Evolutionary conservation across 2,888 invertebrate species (phyloP).

Genomic region (Bhutanitis thaidina): DNA sequence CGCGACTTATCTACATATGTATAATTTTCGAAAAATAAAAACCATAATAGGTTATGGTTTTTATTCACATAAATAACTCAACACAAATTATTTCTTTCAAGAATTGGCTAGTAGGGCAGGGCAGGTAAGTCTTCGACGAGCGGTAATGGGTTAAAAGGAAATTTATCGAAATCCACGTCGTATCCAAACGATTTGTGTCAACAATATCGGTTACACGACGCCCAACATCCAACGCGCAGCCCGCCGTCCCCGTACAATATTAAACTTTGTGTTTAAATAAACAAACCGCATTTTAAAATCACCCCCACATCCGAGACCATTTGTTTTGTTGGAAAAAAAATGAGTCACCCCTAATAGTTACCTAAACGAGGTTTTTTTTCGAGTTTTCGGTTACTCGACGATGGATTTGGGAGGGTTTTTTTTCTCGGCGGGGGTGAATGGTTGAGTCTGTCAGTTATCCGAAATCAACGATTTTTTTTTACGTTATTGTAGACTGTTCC

Average conservation of each 20-base stretch:
- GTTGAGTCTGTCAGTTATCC: conserved; percentile 12
- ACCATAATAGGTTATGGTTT: too few relatives aligned
- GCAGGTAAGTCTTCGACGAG: conserved; percentile 8
- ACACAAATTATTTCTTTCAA: background rate
- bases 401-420: conserved; percentile 20
- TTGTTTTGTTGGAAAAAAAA: conserved; percentile 19
- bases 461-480: conserved; percentile 11
- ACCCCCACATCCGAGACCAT: background rate
- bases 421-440: conserved; percentile 14
- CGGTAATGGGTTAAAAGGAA: conserved; percentile 14
- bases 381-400: conserved; percentile 21
- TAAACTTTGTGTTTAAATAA: conserved; percentile 9
- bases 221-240: background rate
- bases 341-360: conserved; percentile 32
- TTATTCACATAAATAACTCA: too few relatives aligned
- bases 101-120: background rate
- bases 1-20: too few relatives aligned
- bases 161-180: conserved; percentile 15
- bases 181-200: conserved; percentile 14
- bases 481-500: conserved; percentile 1
- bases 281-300: conserved; percentile 10
- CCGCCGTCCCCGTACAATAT: background rate
- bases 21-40: too few relatives aligned
- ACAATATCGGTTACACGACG: conserved; percentile 17
- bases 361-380: conserved; percentile 30